phyloP scores from a whole-genome alignment of 2,113 vertebrate species.

The Salvelinus fontinalis region DNA sequence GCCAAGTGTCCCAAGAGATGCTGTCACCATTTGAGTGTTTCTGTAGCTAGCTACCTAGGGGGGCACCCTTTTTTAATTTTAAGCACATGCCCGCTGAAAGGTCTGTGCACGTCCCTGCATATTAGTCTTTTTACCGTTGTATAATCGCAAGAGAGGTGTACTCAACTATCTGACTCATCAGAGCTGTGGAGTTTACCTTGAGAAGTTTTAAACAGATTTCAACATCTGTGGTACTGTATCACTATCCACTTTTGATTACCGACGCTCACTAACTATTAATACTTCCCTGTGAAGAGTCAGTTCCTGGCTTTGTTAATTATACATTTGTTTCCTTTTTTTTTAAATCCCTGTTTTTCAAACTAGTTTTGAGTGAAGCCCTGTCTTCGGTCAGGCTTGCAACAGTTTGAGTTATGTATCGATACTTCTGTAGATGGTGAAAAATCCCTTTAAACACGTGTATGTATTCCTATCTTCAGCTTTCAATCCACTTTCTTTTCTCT shows the following conservation, averaged over 20 bases:
- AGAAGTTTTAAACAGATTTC: not conserved
- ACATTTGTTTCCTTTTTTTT: not conserved
- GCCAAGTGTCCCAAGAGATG: too few species aligned
- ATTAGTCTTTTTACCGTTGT: too few species aligned
- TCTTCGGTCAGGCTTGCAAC: slow-evolving; percentile 24
- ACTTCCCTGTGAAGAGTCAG: not conserved
- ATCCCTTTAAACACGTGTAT: slow-evolving; percentile 9
- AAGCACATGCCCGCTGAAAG: too few species aligned
- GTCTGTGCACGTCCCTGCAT: too few species aligned
- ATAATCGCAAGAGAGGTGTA: too few species aligned
- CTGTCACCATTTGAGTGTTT: too few species aligned
- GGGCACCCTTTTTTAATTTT: too few species aligned
- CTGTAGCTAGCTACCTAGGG: too few species aligned
- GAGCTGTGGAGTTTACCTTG: not conserved
- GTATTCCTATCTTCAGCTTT: slow-evolving; percentile 13
- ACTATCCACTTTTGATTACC: slow-evolving; percentile 7
- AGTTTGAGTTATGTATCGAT: slow-evolving; percentile 37
- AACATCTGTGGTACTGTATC: not conserved
- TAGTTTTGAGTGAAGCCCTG: slow-evolving; percentile 35
- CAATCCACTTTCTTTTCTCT: not conserved
- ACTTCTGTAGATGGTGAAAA: slow-evolving; percentile 8
- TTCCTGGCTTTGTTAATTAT: not conserved
- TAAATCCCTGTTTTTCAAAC: slow-evolving; percentile 8
- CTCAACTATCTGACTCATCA: too few species aligned
- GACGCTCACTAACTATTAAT: not conserved